Base-by-base conservation (phyloP, 2,797 vertebrate species). In the Manis crassicaudata region DNA sequence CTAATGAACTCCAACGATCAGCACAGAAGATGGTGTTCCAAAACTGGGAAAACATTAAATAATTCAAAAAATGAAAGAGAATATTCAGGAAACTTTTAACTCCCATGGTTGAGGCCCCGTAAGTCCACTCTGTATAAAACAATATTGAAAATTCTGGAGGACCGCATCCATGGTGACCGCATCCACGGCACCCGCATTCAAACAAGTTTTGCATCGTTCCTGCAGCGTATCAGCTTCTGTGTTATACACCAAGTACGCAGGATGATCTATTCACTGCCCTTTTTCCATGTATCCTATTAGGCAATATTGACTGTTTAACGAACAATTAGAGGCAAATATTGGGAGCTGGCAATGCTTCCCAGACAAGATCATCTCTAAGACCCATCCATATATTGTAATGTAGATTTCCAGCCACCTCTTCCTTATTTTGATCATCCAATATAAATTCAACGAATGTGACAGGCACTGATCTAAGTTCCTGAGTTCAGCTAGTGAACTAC, bases 381-480 rank as follows among this genome's bases (percentile, higher is more conserved):
- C 46, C 23, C 83, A n/a, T 88, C 72, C 73, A 7, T 58, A 18
- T 4, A 67, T 29, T 80, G 37, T 63, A 63, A 35, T 72, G 84
- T 73, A 62, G 37, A 46, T 88, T 90, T 18, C 29, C 58, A 88
- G 37, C 7, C 37, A 80, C 9, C 56, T 32, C n/a, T 79, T 82
- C 60, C 35, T 89, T 92, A 62, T 60, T 93, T 92, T 93, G 18
- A 96, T 92, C 54, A 95, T 85, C 68, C 29, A 52, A 50, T 91
- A 25, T 23, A 17, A 20, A 27, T 50, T 46, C 27, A 56, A 25
- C 16, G 52, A 6, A 52, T 43, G 8, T 84, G 29, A 29, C 4
- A 35, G 68, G 35, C n/a, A 16, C 27, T 65, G 20, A 56, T 35
- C 25, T 65, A 60, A 7, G 23, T 29, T 37, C 35, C 62, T 37